A percentile compares a stretch with the other conserved stretches of the same genome.
Conservation (phyloP, 1,140 invertebrate species). For the Gryon sp. region DNA sequence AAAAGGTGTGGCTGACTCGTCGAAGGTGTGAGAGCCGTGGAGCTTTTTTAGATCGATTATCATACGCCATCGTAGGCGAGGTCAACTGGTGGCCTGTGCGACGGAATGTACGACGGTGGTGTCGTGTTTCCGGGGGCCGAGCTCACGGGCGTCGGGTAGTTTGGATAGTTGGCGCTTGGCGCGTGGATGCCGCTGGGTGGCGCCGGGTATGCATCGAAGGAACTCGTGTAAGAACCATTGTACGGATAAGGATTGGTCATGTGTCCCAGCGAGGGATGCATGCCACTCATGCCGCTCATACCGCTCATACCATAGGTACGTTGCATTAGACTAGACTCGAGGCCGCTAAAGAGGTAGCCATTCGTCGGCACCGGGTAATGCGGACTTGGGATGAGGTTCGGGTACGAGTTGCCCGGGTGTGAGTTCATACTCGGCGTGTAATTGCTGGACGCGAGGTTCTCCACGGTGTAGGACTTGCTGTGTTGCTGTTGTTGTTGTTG, state of each 20-base stretch:
- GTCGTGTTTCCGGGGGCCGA: slow-evolving; percentile 70
- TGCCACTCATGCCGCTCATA: slow-evolving; percentile 73
- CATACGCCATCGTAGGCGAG: slow-evolving; percentile 78
- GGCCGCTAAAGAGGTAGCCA: slow-evolving; percentile 74
- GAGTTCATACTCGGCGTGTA: slow-evolving; percentile 74
- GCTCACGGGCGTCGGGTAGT: slow-evolving; percentile 67
- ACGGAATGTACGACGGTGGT: slow-evolving; percentile 76
- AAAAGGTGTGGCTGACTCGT: slow-evolving; percentile 22
- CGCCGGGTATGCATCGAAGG: slow-evolving; percentile 75
- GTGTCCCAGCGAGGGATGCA: slow-evolving; percentile 76
- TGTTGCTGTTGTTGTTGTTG: slow-evolving; percentile 74
- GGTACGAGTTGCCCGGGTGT: slow-evolving; percentile 71
- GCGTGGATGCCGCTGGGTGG: slow-evolving; percentile 74
- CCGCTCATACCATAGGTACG: slow-evolving; percentile 74
- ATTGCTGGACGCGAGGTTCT: slow-evolving; percentile 78
- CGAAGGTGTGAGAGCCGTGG: not conserved
- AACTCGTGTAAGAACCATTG: slow-evolving; percentile 76
- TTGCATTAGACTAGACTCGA: slow-evolving; percentile 77
- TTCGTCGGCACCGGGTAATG: slow-evolving; percentile 77
- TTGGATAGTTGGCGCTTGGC: slow-evolving; percentile 76
- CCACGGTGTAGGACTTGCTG: slow-evolving; percentile 77
- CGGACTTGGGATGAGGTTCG: slow-evolving; percentile 74
- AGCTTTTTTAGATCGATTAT: slow-evolving; percentile 77
- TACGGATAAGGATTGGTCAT: slow-evolving; percentile 76
- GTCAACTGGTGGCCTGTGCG: slow-evolving; percentile 76